phyloP scores from a whole-genome alignment of 2,797 vertebrate species.

The Cossypha niveicapilla region DNA sequence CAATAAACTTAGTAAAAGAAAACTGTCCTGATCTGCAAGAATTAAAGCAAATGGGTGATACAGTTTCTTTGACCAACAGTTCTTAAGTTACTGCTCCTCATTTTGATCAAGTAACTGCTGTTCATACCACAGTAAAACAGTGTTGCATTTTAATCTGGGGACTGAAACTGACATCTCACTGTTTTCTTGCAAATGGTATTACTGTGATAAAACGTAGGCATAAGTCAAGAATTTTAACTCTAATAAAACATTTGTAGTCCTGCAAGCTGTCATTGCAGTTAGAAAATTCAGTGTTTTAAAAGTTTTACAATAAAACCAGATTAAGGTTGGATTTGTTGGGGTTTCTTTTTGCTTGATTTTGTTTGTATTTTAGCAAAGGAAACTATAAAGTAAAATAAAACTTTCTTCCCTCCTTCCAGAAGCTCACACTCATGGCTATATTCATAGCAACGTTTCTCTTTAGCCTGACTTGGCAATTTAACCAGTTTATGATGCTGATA shows the following conservation, averaged over 20 bases:
- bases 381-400: background rate
- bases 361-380: background rate
- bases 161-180: background rate
- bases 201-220: background rate
- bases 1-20: background rate
- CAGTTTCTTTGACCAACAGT: background rate
- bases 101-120: background rate
- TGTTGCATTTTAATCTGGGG: background rate
- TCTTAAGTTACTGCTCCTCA: background rate
- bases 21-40: background rate
- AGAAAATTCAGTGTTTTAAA: background rate
- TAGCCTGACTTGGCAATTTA: constrained; percentile 97
- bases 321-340: background rate
- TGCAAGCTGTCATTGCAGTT: background rate
- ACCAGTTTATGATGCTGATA: constrained; percentile 94
- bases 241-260: background rate
- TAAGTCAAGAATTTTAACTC: background rate
- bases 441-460: constrained; percentile 90
- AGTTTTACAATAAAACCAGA: background rate
- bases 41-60: background rate
- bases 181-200: background rate
- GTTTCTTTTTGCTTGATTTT: background rate
- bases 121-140: background rate
- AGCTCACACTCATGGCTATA: constrained; percentile 82
- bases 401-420: constrained; percentile 73